Percentiles rank a stretch among this genome's conserved stretches.
Evolutionary conservation across 2,888 invertebrate genomes (phyloP).

Genomic region (Nowickia ferox): DNA sequence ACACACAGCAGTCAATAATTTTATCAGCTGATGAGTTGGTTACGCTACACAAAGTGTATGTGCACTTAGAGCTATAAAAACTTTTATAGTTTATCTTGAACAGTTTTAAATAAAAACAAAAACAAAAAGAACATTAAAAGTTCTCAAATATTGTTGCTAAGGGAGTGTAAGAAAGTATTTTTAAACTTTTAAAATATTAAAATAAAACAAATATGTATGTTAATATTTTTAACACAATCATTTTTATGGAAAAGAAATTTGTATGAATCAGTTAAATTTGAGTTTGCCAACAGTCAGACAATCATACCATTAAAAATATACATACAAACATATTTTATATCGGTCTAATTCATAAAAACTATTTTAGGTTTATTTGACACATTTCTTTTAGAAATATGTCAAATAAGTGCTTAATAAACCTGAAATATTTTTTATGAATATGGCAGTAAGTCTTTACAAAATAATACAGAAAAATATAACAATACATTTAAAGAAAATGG

Average conservation of each 20-base stretch:
- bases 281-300: too few relatives aligned
- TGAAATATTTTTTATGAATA: too few relatives aligned
- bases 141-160: slow-evolving; percentile 7
- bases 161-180: background rate
- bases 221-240: background rate
- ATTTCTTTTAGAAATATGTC: too few relatives aligned
- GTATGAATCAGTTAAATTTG: background rate
- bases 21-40: slow-evolving; percentile 24
- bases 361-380: too few relatives aligned
- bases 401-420: too few relatives aligned
- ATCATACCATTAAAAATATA: too few relatives aligned
- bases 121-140: background rate
- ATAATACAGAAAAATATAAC: too few relatives aligned
- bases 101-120: background rate
- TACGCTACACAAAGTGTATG: slow-evolving; percentile 43
- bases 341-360: too few relatives aligned
- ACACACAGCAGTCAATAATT: background rate
- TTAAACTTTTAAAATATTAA: slow-evolving; percentile 1
- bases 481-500: too few relatives aligned
- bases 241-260: background rate
- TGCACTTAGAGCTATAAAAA: slow-evolving; percentile 11
- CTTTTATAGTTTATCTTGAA: slow-evolving; percentile 32
- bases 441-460: too few relatives aligned
- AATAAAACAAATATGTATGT: background rate
- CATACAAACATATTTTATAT: background rate